Base-by-base conservation (phyloP, 2,797 vertebrate species). In the Eutrigla gurnardus region DNA sequence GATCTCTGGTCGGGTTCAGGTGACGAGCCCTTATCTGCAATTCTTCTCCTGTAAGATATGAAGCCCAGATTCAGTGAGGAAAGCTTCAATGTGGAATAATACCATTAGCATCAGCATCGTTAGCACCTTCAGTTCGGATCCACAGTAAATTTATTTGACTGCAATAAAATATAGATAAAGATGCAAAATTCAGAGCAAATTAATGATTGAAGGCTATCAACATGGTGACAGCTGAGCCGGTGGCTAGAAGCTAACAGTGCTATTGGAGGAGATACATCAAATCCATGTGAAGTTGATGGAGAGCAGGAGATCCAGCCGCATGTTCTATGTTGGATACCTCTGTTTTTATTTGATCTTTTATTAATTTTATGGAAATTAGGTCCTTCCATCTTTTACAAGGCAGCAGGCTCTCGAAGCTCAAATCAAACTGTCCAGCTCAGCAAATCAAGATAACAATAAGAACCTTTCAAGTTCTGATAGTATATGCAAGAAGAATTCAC, bases 21-120 rank as follows among this genome's bases (percentile, higher is more conserved):
- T 54, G 96, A 96, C 42, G 98, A 97, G 91, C 96, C 96, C 92
- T 99, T 99, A 86, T 99, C 98, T 85, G 96, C 96, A 89, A 99
- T 99, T 94, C 96, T 96, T 95, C 98, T 97, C 93, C 98, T 99
- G 86, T 10, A 65, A 69, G 7, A 81, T 0, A 53, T 0, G 52
- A 15, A 70, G 52, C 2, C 11, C 5, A 57, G 53, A 45, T 3
- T 61, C 4, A 50, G 32, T 9, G 35, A 63, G 58, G n/a, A 63
- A 6, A 39, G 7, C 4, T 12, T 63, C 12, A n/a, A 36, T 15
- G 42, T 11, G 32, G 4, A 64, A 37, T 32, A 55, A 17, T 33
- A 12, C 25, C n/a, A n/a, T n/a, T n/a, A n/a, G n/a, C n/a, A n/a
- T n/a, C n/a, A n/a, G n/a, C n/a, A n/a, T n/a, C n/a, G n/a, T n/a